Conservation (phyloP, 2,888 invertebrate species). For the Sialis lutaria region DNA sequence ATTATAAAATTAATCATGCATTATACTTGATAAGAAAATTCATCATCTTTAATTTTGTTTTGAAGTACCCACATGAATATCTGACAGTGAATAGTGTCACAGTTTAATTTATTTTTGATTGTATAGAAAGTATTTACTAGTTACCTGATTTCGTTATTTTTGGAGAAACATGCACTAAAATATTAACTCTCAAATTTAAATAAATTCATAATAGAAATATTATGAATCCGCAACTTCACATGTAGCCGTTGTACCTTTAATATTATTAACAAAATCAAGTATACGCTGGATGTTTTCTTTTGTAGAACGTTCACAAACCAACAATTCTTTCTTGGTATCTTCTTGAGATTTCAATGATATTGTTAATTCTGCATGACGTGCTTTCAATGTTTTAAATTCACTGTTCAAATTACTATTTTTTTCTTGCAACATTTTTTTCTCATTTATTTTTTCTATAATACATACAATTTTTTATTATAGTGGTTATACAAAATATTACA, state of each 20-base stretch:
- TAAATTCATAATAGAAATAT: background rate
- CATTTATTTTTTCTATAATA: conserved; percentile 23
- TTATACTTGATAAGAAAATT: too few species aligned
- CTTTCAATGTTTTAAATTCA: conserved; percentile 24
- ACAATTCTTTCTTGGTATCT: conserved; percentile 19
- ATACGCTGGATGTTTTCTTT: conserved; percentile 23
- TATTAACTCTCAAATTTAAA: too few species aligned
- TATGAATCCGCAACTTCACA: conserved; percentile 3
- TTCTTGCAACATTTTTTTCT: conserved; percentile 22
- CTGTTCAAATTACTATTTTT: conserved; percentile 21
- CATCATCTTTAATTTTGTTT: too few species aligned
- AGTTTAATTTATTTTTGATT: too few species aligned
- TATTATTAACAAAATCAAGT: conserved; percentile 19
- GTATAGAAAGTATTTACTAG: too few species aligned
- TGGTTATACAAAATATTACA: background rate
- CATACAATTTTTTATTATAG: too few species aligned
- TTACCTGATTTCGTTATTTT: too few species aligned
- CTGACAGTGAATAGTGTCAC: too few species aligned
- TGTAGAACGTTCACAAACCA: conserved; percentile 18
- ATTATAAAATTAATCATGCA: too few species aligned
- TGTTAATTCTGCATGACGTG: conserved; percentile 24
- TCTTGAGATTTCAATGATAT: conserved; percentile 23
- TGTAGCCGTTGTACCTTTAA: conserved; percentile 13
- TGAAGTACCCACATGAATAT: too few species aligned
- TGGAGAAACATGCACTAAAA: too few species aligned